phyloP scores from a whole-genome alignment of 2,797 vertebrate species.

The Sebastes cheni region DNA sequence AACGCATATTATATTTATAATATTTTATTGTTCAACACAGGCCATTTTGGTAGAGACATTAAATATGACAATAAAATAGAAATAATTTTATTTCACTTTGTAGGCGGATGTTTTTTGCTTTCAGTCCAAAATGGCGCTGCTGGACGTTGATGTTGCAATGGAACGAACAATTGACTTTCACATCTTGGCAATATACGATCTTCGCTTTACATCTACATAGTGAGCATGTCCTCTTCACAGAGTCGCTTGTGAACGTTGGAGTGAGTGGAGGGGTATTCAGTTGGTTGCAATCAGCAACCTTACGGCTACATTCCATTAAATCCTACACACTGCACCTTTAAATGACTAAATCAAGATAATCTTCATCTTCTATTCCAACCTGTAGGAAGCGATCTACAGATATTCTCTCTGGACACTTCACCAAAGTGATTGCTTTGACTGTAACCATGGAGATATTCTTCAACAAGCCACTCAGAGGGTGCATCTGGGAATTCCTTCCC shows the following conservation, averaged over 20 bases:
- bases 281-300: not conserved
- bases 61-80: too few species aligned
- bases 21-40: too few species aligned
- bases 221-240: not conserved
- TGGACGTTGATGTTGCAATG: too few species aligned
- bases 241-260: not conserved
- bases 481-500: slow-evolving; percentile 50
- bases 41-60: too few species aligned
- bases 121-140: too few species aligned
- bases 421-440: slow-evolving; percentile 31
- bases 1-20: too few species aligned
- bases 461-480: slow-evolving; percentile 25
- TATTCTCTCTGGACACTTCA: not conserved
- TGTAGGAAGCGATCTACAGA: not conserved
- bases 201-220: not conserved
- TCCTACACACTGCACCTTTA: not conserved
- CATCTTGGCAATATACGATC: too few species aligned
- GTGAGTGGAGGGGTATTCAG: not conserved
- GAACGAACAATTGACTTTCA: too few species aligned
- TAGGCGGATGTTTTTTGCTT: too few species aligned
- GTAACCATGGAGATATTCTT: slow-evolving; percentile 57
- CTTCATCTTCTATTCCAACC: not conserved
- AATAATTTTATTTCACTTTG: too few species aligned
- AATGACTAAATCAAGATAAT: not conserved
- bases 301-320: not conserved